Evolutionary conservation across 2,888 invertebrate genomes (phyloP).

Genomic region (Matsumyia berberina): DNA sequence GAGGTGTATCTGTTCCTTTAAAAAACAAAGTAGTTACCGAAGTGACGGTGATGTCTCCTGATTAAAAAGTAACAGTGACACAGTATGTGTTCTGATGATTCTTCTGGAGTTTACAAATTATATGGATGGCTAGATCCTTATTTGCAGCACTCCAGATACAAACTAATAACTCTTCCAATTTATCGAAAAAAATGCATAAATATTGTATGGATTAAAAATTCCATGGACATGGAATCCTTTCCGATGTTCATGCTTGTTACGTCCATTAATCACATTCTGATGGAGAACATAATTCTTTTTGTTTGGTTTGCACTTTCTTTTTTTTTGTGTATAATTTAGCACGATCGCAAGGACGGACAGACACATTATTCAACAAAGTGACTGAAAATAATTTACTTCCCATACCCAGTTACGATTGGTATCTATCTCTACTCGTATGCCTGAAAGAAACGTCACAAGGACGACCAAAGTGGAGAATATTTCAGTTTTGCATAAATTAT

Average conservation of each 20-base stretch:
- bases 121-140: too few species aligned
- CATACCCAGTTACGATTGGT: conserved; percentile 58
- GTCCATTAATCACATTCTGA: conserved; percentile 30
- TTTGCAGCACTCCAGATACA: background rate
- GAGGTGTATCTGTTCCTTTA: too few species aligned
- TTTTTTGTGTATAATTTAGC: conserved; percentile 37
- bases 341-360: conserved; percentile 33
- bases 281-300: conserved; percentile 9
- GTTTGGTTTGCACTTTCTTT: background rate
- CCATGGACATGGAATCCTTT: background rate
- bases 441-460: conserved; percentile 30
- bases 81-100: too few species aligned
- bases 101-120: too few species aligned
- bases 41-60: too few species aligned
- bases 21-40: too few species aligned
- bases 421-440: conserved; percentile 6
- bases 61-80: too few species aligned
- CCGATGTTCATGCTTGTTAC: background rate
- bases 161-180: background rate
- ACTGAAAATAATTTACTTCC: conserved; percentile 66
- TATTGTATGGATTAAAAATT: background rate
- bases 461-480: conserved; percentile 34
- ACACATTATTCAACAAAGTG: conserved; percentile 57
- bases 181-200: background rate
- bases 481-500: conserved; percentile 72